Evolutionary conservation across 2,113 vertebrate species (phyloP), one percentile per base, ranked within the genome.

Genomic region (Aspidoscelis tigris): DNA sequence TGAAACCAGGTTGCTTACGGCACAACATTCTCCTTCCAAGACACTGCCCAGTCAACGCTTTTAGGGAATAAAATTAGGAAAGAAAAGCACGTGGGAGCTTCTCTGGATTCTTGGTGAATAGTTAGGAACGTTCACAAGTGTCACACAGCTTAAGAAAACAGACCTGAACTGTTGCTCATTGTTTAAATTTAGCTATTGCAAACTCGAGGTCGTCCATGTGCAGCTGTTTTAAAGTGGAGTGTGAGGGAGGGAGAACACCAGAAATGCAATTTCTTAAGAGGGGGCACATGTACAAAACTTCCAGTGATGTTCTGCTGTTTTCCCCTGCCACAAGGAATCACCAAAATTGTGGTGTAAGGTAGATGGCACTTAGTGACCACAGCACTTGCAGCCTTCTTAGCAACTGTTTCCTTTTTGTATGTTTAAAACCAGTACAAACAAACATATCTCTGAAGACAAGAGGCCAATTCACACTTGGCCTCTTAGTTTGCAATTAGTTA

Each of bases 21-120:
- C 78, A 83, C 88, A 71, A 88, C 87, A 91, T 90, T 89, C 90
- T 20, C 65, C 50, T 81, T 83, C 83, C 65, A 24, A 82, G 89
- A 83, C 85, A 20, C 7, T 64, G 6, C 10, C 26, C 61, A 41
- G 44, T 24, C 83, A 86, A 8, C 79, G 85, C 84, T 88, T 74
- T 90, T 89, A 87, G 75, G 82, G 81, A 90, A n/a, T 0, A 11
- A 41, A 88, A 83, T 79, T 24, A 66, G 81, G 82, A 85, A 87
- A 89, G 18, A 73, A 65, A 83, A 16, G 16, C 11, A 72, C 4
- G 82, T 71, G 1, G 53, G 69, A 82, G 87, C 83, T 61, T 88
- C 85, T 73, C 64, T 9, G 77, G 71, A 89, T 69, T 47, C 24
- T 9, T 83, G 0, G 5, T 5, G 33, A 11, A 66, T 44, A 84